phyloP scores from a whole-genome alignment of 1,140 invertebrate species.

The Parapsyche elsis region DNA sequence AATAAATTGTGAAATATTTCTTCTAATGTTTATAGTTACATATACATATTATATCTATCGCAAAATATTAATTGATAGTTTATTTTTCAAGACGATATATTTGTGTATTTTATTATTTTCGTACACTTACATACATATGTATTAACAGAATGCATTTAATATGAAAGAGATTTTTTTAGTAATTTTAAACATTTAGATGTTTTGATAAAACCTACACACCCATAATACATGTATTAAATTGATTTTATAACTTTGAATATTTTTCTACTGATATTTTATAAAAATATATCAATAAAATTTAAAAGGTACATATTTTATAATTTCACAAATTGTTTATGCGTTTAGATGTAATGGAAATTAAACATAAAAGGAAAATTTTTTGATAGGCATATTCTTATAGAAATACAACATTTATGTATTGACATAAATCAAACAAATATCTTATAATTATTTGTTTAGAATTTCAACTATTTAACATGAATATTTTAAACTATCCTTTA shows the following conservation, averaged over 20 bases:
- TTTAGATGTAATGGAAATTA: too few species aligned
- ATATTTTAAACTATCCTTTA: too few species aligned
- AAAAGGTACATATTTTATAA: neutral
- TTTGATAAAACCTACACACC: conserved; percentile 20
- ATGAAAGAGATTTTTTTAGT: neutral
- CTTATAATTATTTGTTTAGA: neutral
- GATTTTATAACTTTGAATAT: conserved; percentile 1
- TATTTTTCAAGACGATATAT: neutral
- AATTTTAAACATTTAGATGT: conserved; percentile 27
- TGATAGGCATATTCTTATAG: neutral
- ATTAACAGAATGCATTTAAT: neutral
- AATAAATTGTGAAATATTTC: neutral
- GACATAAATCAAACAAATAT: neutral
- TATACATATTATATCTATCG: neutral
- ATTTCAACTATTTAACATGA: neutral
- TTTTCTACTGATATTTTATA: conserved; percentile 9
- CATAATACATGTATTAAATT: conserved; percentile 12
- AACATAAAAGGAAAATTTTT: too few species aligned
- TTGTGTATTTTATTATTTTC: too few species aligned
- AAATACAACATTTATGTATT: conserved; percentile 15
- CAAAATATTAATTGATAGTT: neutral
- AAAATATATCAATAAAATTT: neutral
- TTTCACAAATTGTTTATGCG: neutral
- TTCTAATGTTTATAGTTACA: neutral
- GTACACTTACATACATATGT: too few species aligned